Conservation (phyloP, 2,888 invertebrate species). For the Oasisia sp. region DNA sequence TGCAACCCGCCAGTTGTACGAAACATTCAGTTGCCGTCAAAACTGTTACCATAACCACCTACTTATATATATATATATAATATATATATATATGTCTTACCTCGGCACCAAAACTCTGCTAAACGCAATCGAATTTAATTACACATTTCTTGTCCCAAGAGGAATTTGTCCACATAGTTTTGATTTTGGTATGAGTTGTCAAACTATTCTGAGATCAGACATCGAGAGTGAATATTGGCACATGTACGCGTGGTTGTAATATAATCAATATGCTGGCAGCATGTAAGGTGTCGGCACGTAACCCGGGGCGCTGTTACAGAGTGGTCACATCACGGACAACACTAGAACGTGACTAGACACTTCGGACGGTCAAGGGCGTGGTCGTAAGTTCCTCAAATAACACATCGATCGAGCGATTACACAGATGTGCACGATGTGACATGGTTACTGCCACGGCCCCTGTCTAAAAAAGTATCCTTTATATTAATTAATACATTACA, state of each 20-base stretch:
- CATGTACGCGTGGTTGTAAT: background rate
- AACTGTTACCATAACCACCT: no score
- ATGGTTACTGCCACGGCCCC: background rate
- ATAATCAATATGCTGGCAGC: background rate
- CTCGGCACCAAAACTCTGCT: no score
- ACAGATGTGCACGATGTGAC: background rate
- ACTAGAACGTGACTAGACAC: background rate
- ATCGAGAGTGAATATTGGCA: background rate
- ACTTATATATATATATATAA: no score
- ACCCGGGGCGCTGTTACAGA: background rate
- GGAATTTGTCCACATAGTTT: no score
- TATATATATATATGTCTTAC: no score
- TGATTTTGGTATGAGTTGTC: no score
- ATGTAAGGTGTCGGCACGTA: background rate
- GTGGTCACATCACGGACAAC: background rate
- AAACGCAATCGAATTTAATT: no score
- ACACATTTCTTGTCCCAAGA: no score
- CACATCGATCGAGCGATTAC: background rate
- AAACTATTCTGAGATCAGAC: background rate
- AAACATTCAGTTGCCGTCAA: no score
- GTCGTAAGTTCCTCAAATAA: background rate
- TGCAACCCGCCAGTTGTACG: no score
- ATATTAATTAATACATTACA: slow-evolving; percentile 6
- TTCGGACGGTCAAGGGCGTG: background rate
- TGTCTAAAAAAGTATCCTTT: background rate